Percentiles rank a stretch among this genome's conserved stretches.
These are phyloP conservation scores for Lordiphosa mommai DNA, from an alignment of 1,140 invertebrate genomes.

Conservation along the genomic window DNA sequence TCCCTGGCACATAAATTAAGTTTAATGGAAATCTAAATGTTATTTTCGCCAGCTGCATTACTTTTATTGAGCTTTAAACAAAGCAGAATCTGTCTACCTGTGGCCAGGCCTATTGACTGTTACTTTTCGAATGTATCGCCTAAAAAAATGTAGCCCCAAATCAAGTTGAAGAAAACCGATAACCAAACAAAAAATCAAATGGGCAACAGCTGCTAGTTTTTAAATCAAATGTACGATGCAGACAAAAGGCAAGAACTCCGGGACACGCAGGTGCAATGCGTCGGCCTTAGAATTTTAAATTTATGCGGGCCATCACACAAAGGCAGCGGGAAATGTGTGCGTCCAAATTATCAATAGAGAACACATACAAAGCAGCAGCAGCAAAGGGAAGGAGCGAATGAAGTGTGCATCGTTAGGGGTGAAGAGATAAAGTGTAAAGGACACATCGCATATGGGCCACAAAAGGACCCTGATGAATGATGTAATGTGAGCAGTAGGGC, in stretches of 20 bases:
- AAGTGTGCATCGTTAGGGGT: background rate
- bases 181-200: conserved; percentile 28
- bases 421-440: background rate
- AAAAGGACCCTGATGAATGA: conserved; percentile 14
- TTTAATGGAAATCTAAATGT: background rate
- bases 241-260: conserved; percentile 6
- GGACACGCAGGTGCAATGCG: conserved; percentile 37
- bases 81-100: background rate
- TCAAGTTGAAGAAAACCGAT: conserved; percentile 15
- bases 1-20: background rate
- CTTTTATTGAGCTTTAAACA: background rate
- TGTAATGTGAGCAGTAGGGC: conserved; percentile 21
- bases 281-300: conserved; percentile 23
- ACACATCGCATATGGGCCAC: background rate
- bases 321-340: conserved; percentile 7
- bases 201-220: conserved; percentile 38
- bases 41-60: background rate
- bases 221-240: conserved; percentile 36
- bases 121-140: background rate
- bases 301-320: conserved; percentile 38
- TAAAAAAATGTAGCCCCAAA: conserved; percentile 10
- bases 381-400: background rate
- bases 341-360: conserved; percentile 18
- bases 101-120: background rate
- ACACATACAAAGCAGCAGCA: background rate